Conservation (phyloP, 1,140 invertebrate genomes). For the Mamestra configurata region DNA sequence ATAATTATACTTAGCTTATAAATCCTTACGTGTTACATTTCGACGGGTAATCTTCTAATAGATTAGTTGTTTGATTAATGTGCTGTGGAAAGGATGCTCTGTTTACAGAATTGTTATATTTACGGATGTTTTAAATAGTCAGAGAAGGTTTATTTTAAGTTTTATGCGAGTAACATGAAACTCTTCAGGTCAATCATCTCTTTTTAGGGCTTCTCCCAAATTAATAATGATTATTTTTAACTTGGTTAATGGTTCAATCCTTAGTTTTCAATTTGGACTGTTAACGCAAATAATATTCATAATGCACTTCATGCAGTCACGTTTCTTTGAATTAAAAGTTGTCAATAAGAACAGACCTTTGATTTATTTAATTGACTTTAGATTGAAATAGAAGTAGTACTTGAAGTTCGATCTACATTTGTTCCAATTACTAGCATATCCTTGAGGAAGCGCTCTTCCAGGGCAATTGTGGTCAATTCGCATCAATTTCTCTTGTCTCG, state of each 20-base stretch:
- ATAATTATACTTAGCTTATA: background rate
- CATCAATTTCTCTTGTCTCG: constrained; percentile 49
- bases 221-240: no score
- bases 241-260: no score
- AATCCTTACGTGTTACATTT: background rate
- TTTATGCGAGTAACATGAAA: no score
- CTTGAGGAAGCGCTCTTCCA: constrained; percentile 36
- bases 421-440: constrained; percentile 28
- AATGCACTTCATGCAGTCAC: background rate
- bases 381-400: background rate
- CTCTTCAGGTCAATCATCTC: no score
- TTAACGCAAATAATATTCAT: no score
- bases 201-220: no score
- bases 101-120: background rate
- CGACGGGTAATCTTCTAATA: background rate
- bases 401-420: constrained; percentile 37
- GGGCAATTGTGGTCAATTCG: constrained; percentile 46
- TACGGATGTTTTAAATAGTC: background rate
- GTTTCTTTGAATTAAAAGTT: constrained; percentile 6
- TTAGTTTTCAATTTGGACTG: no score
- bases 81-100: background rate
- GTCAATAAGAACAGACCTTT: background rate
- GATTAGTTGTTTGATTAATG: background rate
- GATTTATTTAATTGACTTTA: constrained; percentile 1
- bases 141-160: background rate